These are phyloP conservation scores for Callorhinus ursinus DNA, from an alignment of 2,113 vertebrate genomes.

Conservation along the genomic window DNA sequence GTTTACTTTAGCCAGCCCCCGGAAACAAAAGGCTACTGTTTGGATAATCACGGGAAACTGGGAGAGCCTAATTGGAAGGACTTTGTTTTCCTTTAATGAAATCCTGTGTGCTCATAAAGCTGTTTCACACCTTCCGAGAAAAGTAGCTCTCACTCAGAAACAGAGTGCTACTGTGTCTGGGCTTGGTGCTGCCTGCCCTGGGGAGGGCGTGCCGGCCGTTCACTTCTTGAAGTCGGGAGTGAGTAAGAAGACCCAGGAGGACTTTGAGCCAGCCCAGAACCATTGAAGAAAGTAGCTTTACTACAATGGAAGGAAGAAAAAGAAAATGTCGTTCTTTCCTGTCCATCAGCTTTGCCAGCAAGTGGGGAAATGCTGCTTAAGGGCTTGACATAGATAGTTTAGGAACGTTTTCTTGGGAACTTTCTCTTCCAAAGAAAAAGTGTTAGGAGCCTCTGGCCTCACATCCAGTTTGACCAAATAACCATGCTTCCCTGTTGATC, in stretches of 20 bases:
- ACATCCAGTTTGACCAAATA: neutral
- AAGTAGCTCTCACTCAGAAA: neutral
- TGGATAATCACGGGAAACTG: neutral
- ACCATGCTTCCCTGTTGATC: neutral
- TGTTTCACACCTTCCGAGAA: neutral
- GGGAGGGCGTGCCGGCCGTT: neutral
- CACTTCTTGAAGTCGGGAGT: neutral
- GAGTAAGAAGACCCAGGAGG: neutral
- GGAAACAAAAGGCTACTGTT: constrained; percentile 2
- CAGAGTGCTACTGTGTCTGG: neutral
- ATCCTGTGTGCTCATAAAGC: neutral
- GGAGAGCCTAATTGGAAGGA: neutral
- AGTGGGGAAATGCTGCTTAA: neutral
- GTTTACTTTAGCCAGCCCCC: neutral
- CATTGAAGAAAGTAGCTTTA: neutral
- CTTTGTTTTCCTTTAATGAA: neutral
- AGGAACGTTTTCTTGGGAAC: neutral
- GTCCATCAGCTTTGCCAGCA: neutral
- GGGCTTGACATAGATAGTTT: neutral
- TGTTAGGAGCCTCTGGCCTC: neutral
- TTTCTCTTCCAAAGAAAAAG: neutral
- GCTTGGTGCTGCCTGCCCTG: neutral
- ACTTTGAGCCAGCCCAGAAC: neutral
- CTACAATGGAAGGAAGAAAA: neutral
- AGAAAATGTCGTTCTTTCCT: neutral